These are phyloP conservation scores for Corella eumyota DNA, from an alignment of 23 tunicate species.

Conservation along the genomic window DNA sequence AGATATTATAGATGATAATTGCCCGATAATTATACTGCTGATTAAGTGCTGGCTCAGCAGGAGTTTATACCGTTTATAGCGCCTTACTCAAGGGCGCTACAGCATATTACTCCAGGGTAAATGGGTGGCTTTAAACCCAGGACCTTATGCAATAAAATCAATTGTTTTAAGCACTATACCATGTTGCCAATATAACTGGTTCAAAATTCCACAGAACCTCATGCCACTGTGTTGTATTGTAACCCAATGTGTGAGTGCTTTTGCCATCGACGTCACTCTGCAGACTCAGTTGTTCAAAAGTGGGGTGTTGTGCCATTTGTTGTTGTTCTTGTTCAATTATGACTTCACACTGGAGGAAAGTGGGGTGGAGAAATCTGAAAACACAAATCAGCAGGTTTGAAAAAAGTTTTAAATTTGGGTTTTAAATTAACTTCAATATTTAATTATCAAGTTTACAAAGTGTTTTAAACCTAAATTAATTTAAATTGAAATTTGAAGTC, in stretches of 20 bases:
- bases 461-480: too few species aligned
- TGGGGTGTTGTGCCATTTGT: slow-evolving; percentile 90
- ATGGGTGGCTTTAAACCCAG: too few species aligned
- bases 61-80: too few species aligned
- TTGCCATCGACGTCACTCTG: slow-evolving; percentile 83
- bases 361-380: slow-evolving; percentile 74
- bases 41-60: too few species aligned
- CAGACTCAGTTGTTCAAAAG: slow-evolving; percentile 78
- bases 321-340: slow-evolving; percentile 84
- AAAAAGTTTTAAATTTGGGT: background rate
- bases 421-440: background rate
- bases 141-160: too few species aligned
- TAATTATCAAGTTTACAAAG: too few species aligned
- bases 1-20: too few species aligned
- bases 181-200: background rate
- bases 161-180: background rate
- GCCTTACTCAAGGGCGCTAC: too few species aligned
- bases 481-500: too few species aligned
- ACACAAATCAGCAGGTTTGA: slow-evolving; percentile 85
- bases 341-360: slow-evolving; percentile 99
- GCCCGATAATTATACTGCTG: too few species aligned
- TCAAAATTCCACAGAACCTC: slow-evolving; percentile 32
- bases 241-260: slow-evolving; percentile 92
- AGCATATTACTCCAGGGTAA: too few species aligned
- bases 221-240: slow-evolving; percentile 69